These are phyloP conservation scores for Rhagonycha fulva DNA, from an alignment of 2,888 invertebrate species.

Conservation along the genomic window DNA sequence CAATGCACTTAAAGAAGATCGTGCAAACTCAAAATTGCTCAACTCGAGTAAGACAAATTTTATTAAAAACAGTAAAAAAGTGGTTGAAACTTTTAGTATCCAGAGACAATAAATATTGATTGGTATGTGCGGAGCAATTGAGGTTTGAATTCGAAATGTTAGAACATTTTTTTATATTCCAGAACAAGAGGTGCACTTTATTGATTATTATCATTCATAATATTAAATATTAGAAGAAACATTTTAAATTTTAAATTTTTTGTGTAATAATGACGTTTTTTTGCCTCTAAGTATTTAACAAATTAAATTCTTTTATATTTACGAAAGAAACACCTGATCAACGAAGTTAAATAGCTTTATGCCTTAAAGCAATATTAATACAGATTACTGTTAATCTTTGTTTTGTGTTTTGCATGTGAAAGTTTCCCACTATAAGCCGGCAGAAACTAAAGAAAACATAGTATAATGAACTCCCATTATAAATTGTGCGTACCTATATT, in stretches of 20 bases:
- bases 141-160: no score
- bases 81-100: no score
- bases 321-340: neutral
- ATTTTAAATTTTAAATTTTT: neutral
- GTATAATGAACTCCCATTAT: slow-evolving; percentile 1
- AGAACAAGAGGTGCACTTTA: no score
- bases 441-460: neutral
- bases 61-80: no score
- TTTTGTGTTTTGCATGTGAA: slow-evolving; percentile 1
- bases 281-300: neutral
- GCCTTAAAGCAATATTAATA: neutral
- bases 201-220: no score
- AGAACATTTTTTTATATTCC: no score
- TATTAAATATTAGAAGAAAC: neutral
- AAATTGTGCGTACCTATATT: neutral
- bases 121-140: no score
- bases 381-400: neutral
- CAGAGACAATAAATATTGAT: no score
- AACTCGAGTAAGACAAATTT: neutral
- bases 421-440: neutral
- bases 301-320: neutral
- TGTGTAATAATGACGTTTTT: neutral
- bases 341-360: neutral
- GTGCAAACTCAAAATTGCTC: neutral
- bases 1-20: neutral